These are phyloP conservation scores for Caenorhabditis tropicalis DNA, from an alignment of 1,140 invertebrate genomes.

Conservation along the genomic window DNA sequence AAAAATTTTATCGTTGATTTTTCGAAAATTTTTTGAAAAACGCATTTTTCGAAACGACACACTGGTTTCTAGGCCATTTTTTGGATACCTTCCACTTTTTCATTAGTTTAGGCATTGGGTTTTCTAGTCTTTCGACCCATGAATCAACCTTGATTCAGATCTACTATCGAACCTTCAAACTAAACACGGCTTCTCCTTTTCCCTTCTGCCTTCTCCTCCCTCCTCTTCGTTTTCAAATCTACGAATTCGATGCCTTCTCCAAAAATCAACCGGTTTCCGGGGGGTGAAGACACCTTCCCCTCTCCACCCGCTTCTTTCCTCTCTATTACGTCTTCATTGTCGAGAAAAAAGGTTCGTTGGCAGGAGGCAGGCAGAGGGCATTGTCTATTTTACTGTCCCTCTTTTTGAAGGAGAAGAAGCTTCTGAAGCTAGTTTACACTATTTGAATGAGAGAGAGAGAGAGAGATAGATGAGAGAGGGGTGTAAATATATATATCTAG, in stretches of 20 bases:
- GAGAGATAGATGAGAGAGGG: not conserved
- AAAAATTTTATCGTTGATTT: no score
- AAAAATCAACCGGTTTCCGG: constrained; percentile 6
- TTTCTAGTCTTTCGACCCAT: not conserved
- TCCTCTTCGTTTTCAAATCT: not conserved
- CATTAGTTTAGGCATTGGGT: no score
- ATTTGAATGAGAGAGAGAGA: not conserved
- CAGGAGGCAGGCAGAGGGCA: not conserved
- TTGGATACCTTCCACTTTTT: no score
- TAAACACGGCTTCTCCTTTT: not conserved
- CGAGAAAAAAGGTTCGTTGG: not conserved
- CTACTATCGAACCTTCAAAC: no score
- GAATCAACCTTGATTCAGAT: no score
- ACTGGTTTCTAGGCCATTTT: no score
- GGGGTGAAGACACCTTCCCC: not conserved
- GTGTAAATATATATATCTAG: not conserved
- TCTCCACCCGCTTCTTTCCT: not conserved
- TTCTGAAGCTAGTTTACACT: not conserved
- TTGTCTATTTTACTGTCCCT: not conserved
- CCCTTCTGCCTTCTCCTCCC: no score
- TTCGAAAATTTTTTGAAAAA: no score
- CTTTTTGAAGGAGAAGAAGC: not conserved
- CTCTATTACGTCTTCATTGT: constrained; percentile 38
- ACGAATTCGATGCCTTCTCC: not conserved
- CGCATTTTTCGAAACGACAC: no score